phyloP scores from a whole-genome alignment of 2,888 invertebrate species.

The Chloromyia formosa region DNA sequence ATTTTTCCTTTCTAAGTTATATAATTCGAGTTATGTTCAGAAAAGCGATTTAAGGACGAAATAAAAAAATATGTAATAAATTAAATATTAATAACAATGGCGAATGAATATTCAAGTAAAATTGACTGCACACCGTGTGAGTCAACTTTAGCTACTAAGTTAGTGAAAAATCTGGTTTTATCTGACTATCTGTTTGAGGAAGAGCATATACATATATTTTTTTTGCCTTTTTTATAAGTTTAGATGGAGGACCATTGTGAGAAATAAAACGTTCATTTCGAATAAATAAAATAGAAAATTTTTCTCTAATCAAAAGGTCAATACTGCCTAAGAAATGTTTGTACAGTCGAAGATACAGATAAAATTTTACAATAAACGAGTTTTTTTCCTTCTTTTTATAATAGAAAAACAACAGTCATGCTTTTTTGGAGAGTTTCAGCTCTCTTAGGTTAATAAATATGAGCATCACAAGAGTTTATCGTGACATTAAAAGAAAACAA shows the following conservation, averaged over 20 bases:
- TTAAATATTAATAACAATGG: slow-evolving; percentile 31
- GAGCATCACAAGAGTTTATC: neutral
- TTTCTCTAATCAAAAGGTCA: neutral
- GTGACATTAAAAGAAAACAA: too few relatives aligned
- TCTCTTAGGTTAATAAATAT: slow-evolving; percentile 24
- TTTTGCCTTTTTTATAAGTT: neutral
- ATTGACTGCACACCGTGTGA: neutral
- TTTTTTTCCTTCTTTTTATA: neutral
- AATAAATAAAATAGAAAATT: neutral
- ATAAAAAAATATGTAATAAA: slow-evolving; percentile 19
- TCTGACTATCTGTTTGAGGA: slow-evolving; percentile 27
- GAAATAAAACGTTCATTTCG: neutral
- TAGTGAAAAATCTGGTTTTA: slow-evolving; percentile 3
- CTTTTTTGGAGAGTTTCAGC: slow-evolving; percentile 22
- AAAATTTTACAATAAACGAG: neutral
- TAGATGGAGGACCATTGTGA: slow-evolving; percentile 16
- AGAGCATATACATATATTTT: neutral
- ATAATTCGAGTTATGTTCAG: slow-evolving; percentile 38
- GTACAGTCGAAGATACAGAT: neutral
- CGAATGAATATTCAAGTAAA: slow-evolving; percentile 9
- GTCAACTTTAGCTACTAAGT: neutral
- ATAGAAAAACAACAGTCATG: slow-evolving; percentile 11
- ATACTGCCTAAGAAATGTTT: slow-evolving; percentile 21
- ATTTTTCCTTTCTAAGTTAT: slow-evolving; percentile 18
- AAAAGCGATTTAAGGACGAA: slow-evolving; percentile 17